phyloP scores from a whole-genome alignment of 2,113 vertebrate species.

The Coptodon bakossiorum region DNA sequence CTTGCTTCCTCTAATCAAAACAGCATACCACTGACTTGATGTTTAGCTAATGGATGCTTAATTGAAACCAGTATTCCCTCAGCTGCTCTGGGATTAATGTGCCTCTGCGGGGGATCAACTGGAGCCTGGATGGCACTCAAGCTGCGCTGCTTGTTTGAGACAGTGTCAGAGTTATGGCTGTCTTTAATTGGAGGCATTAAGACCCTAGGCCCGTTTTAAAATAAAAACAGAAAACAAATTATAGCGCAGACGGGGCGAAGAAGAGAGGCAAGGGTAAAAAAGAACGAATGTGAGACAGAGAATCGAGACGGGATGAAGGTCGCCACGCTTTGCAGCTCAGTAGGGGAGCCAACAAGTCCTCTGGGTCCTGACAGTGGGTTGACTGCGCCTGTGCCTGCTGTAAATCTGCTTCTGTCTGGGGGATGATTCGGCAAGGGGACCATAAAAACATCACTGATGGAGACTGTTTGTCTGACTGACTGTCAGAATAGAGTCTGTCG shows the following conservation, averaged over 20 bases:
- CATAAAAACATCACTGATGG: constrained; percentile 39
- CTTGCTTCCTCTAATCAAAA: constrained; percentile 30
- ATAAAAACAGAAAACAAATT: background rate
- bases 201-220: background rate
- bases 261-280: background rate
- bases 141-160: constrained; percentile 40
- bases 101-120: constrained; percentile 7
- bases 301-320: background rate
- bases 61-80: constrained; percentile 51
- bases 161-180: constrained; percentile 36
- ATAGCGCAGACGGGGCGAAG: background rate
- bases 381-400: constrained; percentile 31
- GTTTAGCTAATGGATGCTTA: constrained; percentile 40
- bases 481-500: background rate
- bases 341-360: background rate
- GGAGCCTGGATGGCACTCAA: constrained; percentile 22
- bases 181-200: constrained; percentile 31
- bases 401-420: constrained; percentile 47
- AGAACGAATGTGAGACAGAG: background rate
- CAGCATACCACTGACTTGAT: constrained; percentile 20
- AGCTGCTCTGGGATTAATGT: constrained; percentile 13
- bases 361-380: constrained; percentile 35
- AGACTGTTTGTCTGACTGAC: constrained; percentile 37
- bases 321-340: background rate
- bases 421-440: background rate